phyloP scores from a whole-genome alignment of 2,113 vertebrate species.

The Aptenodytes patagonicus region DNA sequence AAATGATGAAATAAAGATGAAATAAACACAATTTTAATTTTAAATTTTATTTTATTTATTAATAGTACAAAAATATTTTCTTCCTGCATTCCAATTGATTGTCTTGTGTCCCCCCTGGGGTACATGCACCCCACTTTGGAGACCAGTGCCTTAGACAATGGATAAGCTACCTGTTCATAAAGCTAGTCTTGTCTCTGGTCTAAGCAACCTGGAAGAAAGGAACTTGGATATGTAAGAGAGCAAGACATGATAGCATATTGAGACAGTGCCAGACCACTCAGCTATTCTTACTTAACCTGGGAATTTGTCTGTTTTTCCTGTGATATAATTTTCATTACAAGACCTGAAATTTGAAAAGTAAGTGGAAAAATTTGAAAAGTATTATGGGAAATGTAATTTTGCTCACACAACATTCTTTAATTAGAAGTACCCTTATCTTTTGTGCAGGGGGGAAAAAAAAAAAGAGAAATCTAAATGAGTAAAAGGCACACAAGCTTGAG shows the following conservation, averaged over 20 bases:
- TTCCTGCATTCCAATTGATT: neutral
- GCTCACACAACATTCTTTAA: neutral
- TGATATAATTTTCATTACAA: neutral
- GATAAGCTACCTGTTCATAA: neutral
- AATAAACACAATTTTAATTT: neutral
- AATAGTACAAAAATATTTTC: neutral
- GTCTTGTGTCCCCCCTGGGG: rapidly evolving
- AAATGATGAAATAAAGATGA: neutral
- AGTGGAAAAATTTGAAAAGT: neutral
- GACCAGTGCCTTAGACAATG: neutral
- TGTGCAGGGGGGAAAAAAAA: neutral
- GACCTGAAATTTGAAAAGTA: neutral
- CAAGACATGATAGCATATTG: neutral
- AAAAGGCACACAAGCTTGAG: neutral
- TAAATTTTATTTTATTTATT: neutral
- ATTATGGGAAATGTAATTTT: neutral
- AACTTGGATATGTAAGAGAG: neutral
- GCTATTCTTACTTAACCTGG: neutral
- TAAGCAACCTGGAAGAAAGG: neutral
- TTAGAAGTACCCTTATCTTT: neutral
- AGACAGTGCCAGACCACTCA: neutral
- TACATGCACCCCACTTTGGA: neutral
- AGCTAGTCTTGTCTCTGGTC: neutral
- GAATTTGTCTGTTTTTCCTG: neutral
- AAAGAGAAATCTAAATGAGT: neutral